Base-by-base conservation (phyloP, 2,888 invertebrate species). In the Drosophila falleni region DNA sequence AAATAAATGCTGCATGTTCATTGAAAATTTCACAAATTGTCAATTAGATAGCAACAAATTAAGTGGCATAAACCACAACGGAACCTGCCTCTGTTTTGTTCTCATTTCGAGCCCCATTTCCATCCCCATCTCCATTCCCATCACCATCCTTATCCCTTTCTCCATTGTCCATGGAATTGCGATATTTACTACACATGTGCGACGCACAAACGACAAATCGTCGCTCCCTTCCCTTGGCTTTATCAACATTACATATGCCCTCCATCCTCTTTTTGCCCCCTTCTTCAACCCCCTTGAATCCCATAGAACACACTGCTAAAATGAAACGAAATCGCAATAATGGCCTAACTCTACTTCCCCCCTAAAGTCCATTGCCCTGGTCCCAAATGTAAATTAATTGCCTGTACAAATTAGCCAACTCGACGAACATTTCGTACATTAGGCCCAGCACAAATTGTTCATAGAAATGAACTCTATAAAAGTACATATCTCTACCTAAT, bases 341-440 rank as follows among this genome's bases (percentile, higher is more conserved):
- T 83, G 67, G 78, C 66, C 44, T n/a, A n/a, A n/a, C n/a, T 42
- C 26, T 46, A 19, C 37, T 19, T 19, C 9, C 13, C n/a, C 26
- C 53, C n/a, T 1, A 29, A 19, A n/a, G 8, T 26, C 46, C 11
- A 41, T 39, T 31, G 50, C 33, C 42, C 51, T 33, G 61, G 47
- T 41, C 61, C 47, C 62, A 74, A 86, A 86, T 82, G 83, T 85
- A 88, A 84, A 84, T 88, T 84, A 84, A 84, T 84, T 84, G 83
- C 83, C 82, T 74, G 88, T 80, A 71, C 83, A 88, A 84, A 84
- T 84, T 84, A 84, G 83, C 75, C 88, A 71, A 68, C 66, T 71
- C 71, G 64, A 60, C 61, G 78, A 62, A 69, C 77, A 77, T 71
- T 71, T 78, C 41, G 80, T 73, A 69, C 74, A 81, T 75, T 70